Base-by-base conservation (phyloP, 2,113 vertebrate genomes). In the Erythrolamprus reginae region DNA sequence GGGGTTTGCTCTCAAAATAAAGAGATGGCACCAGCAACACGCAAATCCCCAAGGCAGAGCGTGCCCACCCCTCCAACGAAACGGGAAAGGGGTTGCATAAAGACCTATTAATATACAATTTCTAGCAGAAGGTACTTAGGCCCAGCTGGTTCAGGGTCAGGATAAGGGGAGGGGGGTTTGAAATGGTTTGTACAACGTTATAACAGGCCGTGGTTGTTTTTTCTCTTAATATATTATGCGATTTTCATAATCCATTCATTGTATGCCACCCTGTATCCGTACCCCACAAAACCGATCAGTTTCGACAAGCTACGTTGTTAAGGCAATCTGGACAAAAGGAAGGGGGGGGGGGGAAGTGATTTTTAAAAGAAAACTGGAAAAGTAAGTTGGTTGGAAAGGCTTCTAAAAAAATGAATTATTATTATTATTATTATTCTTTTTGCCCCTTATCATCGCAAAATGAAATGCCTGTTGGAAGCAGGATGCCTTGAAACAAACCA, bases 401-500 rank as follows among this genome's bases (percentile, higher is more conserved):
- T 96, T 96, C 96, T 95, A 97, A 96, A 97, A 96, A 97, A 96
- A 97, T 96, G 94, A 97, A 15, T n/a, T 61, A 26, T 58, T 58
- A 26, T 15, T 65, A n/a, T n/a, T n/a, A n/a, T n/a, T n/a, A n/a
- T n/a, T n/a, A n/a, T n/a, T n/a, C n/a, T 10, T 96, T 97, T 96
- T 33, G 96, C 96, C 96, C 92, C 93, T 94, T 96, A 95, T 96
- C 92, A 92, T 93, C 95, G 94, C 94, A 96, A 96, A 97, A 96
- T 96, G 96, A 98, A 97, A 98, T 97, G 97, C 97, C 97, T 97
- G 97, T 98, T 98, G 98, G 97, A 98, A 99, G 98, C 98, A 98
- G 97, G 98, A 97, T 96, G 96, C 95, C 95, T 94, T 96, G 96
- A 97, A 96, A 98, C 96, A 21, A 95, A 97, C 96, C 96, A 97